phyloP scores from a whole-genome alignment of 1,140 invertebrate species.

The Orius insidiosus region DNA sequence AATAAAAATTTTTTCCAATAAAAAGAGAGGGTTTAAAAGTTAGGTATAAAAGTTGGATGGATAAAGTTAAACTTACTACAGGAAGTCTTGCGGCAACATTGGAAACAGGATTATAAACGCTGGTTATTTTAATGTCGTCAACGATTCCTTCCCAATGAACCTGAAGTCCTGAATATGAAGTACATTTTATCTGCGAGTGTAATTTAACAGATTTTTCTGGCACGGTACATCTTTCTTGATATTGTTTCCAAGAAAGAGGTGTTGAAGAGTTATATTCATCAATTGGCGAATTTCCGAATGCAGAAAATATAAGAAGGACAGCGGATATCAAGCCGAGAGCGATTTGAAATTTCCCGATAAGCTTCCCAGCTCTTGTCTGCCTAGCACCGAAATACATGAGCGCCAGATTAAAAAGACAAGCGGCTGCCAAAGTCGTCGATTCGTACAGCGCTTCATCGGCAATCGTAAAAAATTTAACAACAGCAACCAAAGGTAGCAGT shows the following conservation, averaged over 20 bases:
- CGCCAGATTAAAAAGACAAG: conserved; percentile 33
- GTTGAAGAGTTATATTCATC: background rate
- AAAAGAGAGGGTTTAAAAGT: background rate
- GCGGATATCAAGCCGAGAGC: background rate
- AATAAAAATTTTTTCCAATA: conserved; percentile 5
- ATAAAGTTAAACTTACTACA: conserved; percentile 8
- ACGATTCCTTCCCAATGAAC: conserved; percentile 58
- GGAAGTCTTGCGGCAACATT: conserved; percentile 14
- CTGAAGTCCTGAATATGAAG: conserved; percentile 40
- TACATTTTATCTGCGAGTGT: conserved; percentile 46
- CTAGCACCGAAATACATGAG: conserved; percentile 47
- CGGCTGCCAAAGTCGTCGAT: conserved; percentile 34
- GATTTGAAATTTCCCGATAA: conserved; percentile 31
- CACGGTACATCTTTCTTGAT: background rate
- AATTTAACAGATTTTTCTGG: conserved; percentile 18
- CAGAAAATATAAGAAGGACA: conserved; percentile 1
- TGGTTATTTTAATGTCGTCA: conserved; percentile 40
- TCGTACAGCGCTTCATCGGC: conserved; percentile 41
- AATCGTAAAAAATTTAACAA: conserved; percentile 47
- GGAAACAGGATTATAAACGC: conserved; percentile 39
- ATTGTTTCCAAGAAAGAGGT: background rate
- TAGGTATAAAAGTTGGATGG: background rate
- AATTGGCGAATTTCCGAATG: background rate
- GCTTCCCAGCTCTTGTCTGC: conserved; percentile 36
- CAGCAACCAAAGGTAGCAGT: conserved; percentile 50